These are phyloP conservation scores for Pterostichus madidus DNA, from an alignment of 2,888 invertebrate genomes.

Conservation along the genomic window DNA sequence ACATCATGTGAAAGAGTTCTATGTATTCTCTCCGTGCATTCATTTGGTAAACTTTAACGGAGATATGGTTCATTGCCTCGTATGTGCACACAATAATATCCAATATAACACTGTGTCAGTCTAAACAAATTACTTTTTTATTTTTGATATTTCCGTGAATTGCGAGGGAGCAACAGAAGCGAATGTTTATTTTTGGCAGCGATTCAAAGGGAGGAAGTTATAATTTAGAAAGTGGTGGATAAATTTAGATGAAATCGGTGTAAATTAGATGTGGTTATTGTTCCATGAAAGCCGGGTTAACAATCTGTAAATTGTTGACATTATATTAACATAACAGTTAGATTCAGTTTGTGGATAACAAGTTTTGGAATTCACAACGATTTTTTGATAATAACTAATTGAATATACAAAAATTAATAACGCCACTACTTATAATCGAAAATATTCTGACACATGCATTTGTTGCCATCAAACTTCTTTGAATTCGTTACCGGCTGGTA, in stretches of 20 bases:
- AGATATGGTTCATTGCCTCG: slow-evolving; percentile 69
- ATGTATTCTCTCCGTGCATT: slow-evolving; percentile 6
- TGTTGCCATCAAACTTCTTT: too few relatives aligned
- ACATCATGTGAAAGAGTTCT: neutral
- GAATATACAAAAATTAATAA: too few relatives aligned
- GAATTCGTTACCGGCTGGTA: too few relatives aligned
- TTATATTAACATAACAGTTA: slow-evolving; percentile 63
- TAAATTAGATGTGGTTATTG: slow-evolving; percentile 26
- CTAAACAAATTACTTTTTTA: slow-evolving; percentile 28
- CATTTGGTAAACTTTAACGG: slow-evolving; percentile 61
- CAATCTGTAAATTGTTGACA: slow-evolving; percentile 46
- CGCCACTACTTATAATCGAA: too few relatives aligned
- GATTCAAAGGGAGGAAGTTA: neutral
- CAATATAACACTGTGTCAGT: slow-evolving; percentile 15
- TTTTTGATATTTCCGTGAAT: slow-evolving; percentile 28
- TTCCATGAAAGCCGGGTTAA: slow-evolving; percentile 59
- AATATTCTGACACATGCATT: too few relatives aligned
- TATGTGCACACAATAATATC: slow-evolving; percentile 27
- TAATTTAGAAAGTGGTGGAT: slow-evolving; percentile 32
- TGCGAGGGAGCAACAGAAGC: neutral
- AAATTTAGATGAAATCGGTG: slow-evolving; percentile 25
- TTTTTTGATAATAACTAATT: neutral
- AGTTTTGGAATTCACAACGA: neutral
- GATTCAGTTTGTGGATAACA: neutral
- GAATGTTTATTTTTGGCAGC: neutral